Base-by-base conservation (phyloP, 2,113 vertebrate species). In the Erinaceus europaeus region DNA sequence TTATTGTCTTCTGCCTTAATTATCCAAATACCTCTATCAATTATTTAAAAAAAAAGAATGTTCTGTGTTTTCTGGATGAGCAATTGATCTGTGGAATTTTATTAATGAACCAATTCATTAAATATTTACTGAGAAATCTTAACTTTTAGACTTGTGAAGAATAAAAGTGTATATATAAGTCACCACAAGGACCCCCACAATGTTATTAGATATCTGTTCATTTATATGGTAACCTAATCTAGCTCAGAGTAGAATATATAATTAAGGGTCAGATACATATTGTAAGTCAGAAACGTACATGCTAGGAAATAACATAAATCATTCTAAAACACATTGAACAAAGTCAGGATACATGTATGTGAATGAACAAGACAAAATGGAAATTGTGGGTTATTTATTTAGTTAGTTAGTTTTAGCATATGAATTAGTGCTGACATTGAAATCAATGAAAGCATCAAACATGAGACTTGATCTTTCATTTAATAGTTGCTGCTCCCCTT, bases 121-220 rank as follows among this genome's bases (percentile, higher is more conserved):
- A 84, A 64, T 62, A n/a, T 79, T 86, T 86, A 75, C 34, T 40
- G 20, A 74, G 9, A 65, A 72, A 38, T 88, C 36, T 18, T 77
- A 46, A 2, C 7, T 73, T 83, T 85, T 53, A 79, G 36, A 71
- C 9, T 20, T 48, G 4, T 40, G 15, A 82, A 14, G 15, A n/a
- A 36, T 0, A n/a, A 77, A 91, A 84, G n/a, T n/a, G 32, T 15
- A 50, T 64, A 36, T 5, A 55, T 36, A 55, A 48, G n/a, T 4
- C 75, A 18, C 6, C 2, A n/a, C n/a, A 6, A 84, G 34, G 23
- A 27, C 34, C 5, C 25, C 4, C 5, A 80, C 23, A 57, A 6
- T 3, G n/a, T 46, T 84, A 12, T 10, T 78, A 8, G 25, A 65
- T 42, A 80, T 15, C 5, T 86, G 3, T 81, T 44, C 25, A 68